Evolutionary conservation across 2,888 invertebrate genomes (phyloP), one percentile per base, ranked within the genome.

Genomic region (Gortyna flavago): DNA sequence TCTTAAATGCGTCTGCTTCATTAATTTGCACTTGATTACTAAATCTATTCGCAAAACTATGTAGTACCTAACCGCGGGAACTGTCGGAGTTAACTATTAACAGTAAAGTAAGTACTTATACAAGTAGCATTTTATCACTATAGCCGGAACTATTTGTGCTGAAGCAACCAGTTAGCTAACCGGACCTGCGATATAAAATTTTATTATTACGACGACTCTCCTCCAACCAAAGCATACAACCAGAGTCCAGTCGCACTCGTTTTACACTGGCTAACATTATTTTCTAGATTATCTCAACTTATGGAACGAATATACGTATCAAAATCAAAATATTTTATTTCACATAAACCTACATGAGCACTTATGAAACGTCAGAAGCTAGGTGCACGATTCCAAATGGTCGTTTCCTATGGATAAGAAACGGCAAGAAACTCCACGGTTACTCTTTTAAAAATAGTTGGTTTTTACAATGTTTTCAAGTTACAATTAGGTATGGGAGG

Each of bases 81-180:
- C 38, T 51, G 59, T 32, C 48, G 6, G 3, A 66, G 11, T 9
- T 48, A 68, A 29, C 35, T 79, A 44, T 8, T n/a, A 51, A 35
- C 35, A 54, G 41, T 44, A 29, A 21, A 32, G 18, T 25, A 67
- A 38, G 32, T 44, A 61, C 21, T 6, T 41, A 35, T 25, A 44
- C 32, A 44, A 44, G 51, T 21, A 44, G 44, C 11, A 35, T 61
- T 41, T 48, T 44, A 54, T 78, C 35, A n/a, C 18, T 44, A n/a
- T 9, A 44, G 35, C 9, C 35, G 29, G 29, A 80, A 54, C 29
- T 78, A 57, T 57, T 16, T 18, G 41, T 54, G 29, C 41, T 44
- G 21, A 9, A 29, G 51, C 25, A 64, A 77, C 77, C 80, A 62
- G 80, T 64, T 71, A 35, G 35, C 41, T 79, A n/a, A 29, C 51